A percentile compares a stretch with the other conserved stretches of the same genome.
These are phyloP conservation scores for Myrmecophaga tridactyla DNA, from an alignment of 2,113 vertebrate genomes.

Conservation along the genomic window DNA sequence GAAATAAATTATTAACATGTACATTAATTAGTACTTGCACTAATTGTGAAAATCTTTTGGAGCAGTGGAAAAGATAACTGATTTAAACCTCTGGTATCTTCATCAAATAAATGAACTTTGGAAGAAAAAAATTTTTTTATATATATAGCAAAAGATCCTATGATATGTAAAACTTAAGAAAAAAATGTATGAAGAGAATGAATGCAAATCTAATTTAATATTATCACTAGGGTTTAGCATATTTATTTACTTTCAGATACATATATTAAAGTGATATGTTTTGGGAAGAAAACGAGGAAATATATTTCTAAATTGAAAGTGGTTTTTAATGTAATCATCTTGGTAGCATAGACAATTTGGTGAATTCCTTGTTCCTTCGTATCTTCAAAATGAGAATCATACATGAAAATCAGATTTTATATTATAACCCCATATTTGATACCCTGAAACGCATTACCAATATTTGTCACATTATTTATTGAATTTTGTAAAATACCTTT, in stretches of 20 bases:
- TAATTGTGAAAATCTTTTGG: not conserved
- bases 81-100: not conserved
- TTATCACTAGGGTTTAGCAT: not conserved
- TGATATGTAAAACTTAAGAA: not conserved
- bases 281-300: not conserved
- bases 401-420: not conserved
- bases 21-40: not conserved
- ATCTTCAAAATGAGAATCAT: not conserved
- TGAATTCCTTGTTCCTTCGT: not conserved
- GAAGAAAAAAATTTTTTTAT: not conserved
- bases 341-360: not conserved
- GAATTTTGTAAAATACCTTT: not conserved
- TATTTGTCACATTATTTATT: not conserved
- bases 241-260: not conserved
- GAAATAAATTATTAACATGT: constrained; percentile 1
- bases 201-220: not conserved
- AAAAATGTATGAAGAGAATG: not conserved
- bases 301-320: not conserved
- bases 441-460: not conserved
- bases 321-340: not conserved
- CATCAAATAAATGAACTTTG: not conserved
- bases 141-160: not conserved
- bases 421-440: not conserved
- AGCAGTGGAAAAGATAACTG: not conserved
- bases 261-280: not conserved